Conservation (phyloP, 2,113 vertebrate species). For the Sphyrna mokarran region DNA sequence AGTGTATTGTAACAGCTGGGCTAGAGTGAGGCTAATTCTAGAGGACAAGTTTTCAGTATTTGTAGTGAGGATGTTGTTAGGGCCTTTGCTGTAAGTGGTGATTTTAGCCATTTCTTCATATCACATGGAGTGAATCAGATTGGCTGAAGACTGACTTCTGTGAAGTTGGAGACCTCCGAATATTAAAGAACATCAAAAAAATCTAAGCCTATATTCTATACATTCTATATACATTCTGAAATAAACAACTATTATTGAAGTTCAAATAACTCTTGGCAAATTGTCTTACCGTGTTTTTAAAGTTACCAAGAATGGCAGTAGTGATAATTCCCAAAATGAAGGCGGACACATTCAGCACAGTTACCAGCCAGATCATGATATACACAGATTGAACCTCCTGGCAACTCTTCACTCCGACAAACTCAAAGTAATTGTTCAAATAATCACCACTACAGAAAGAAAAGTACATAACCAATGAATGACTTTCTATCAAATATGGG, state of each 20-base stretch:
- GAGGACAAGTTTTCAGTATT: no score
- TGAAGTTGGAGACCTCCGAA: no score
- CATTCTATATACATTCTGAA: not conserved
- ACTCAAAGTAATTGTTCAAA: constrained; percentile 59
- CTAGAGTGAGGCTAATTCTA: no score
- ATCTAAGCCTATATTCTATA: not conserved
- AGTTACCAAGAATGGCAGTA: constrained; percentile 55
- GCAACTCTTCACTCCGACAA: constrained; percentile 58
- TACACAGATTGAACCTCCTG: constrained; percentile 54
- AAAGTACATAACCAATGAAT: not conserved
- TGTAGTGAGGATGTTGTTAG: no score
- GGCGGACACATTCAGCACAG: constrained; percentile 52
- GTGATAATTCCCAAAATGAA: constrained; percentile 53
- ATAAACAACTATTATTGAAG: not conserved
- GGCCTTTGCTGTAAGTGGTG: no score
- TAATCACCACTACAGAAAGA: constrained; percentile 53
- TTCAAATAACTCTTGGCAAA: not conserved
- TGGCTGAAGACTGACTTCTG: no score
- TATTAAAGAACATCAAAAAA: not conserved
- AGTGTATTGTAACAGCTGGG: no score
- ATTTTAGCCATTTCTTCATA: no score
- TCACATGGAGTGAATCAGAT: no score
- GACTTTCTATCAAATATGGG: not conserved
- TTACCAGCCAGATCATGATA: constrained; percentile 53
- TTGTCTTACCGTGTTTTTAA: constrained; percentile 53